Conservation (phyloP, 1,140 invertebrate species). For the Hypsibius dujardini region DNA sequence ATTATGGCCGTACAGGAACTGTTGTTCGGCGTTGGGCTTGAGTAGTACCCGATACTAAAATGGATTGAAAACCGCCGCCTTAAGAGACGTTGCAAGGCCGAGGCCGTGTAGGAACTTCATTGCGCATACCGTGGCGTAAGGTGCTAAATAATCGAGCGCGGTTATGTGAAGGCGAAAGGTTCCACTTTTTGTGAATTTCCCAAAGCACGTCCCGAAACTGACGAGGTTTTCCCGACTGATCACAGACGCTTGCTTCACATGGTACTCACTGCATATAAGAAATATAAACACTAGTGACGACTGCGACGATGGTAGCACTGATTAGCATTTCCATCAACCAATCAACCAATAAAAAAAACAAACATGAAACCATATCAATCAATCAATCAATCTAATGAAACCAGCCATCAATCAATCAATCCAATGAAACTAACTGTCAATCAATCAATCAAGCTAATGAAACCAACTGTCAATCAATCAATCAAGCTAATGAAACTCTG, state of each 20-base stretch:
- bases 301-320: no score
- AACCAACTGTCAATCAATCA: no score
- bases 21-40: slow-evolving; percentile 85
- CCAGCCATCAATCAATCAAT: no score
- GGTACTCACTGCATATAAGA: slow-evolving; percentile 32
- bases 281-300: no score
- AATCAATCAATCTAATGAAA: no score
- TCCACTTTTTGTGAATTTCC: slow-evolving; percentile 89
- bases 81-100: background rate
- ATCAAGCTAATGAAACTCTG: no score
- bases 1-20: slow-evolving; percentile 93
- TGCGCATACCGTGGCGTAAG: slow-evolving; percentile 67
- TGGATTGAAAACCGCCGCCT: slow-evolving; percentile 22
- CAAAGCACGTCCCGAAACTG: slow-evolving; percentile 84
- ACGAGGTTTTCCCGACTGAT: slow-evolving; percentile 62
- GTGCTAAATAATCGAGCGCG: slow-evolving; percentile 85
- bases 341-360: no score
- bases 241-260: slow-evolving; percentile 41
- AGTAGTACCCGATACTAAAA: slow-evolving; percentile 82
- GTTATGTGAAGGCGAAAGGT: slow-evolving; percentile 91
- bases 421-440: no score
- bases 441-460: no score
- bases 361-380: no score
- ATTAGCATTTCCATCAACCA: no score
- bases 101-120: no score